phyloP scores from a whole-genome alignment of 2,797 vertebrate species.

The Spatula versicolor region DNA sequence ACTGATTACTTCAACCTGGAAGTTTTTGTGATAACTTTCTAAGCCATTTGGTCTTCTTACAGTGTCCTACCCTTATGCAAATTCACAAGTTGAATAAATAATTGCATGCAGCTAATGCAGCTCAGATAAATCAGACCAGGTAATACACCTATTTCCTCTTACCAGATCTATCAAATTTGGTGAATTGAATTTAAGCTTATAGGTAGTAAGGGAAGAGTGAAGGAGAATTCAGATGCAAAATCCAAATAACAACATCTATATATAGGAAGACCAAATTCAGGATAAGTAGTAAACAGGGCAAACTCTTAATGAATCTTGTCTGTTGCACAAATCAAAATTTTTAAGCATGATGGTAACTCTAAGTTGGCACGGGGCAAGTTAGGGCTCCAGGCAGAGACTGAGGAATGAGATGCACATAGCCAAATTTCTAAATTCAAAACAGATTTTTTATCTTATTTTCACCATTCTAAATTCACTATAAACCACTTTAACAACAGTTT shows the following conservation, averaged over 20 bases:
- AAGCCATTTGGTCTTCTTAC: not conserved
- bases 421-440: not conserved
- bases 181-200: not conserved
- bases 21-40: not conserved
- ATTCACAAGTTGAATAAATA: not conserved
- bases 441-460: not conserved
- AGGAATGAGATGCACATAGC: fast-evolving
- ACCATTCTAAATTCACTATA: not conserved
- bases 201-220: not conserved
- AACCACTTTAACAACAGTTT: not conserved
- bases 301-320: not conserved
- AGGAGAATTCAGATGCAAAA: not conserved
- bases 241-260: not conserved
- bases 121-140: not conserved
- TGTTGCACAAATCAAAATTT: not conserved
- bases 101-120: not conserved
- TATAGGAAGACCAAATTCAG: not conserved
- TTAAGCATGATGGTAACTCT: fast-evolving
- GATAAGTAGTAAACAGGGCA: not conserved
- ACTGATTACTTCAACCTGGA: not conserved
- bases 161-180: not conserved
- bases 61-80: not conserved
- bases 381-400: not conserved
- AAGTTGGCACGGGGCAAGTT: not conserved
- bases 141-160: not conserved